Evolutionary conservation across 2,797 vertebrate genomes (phyloP).

Genomic region (Trichosurus vulpecula): DNA sequence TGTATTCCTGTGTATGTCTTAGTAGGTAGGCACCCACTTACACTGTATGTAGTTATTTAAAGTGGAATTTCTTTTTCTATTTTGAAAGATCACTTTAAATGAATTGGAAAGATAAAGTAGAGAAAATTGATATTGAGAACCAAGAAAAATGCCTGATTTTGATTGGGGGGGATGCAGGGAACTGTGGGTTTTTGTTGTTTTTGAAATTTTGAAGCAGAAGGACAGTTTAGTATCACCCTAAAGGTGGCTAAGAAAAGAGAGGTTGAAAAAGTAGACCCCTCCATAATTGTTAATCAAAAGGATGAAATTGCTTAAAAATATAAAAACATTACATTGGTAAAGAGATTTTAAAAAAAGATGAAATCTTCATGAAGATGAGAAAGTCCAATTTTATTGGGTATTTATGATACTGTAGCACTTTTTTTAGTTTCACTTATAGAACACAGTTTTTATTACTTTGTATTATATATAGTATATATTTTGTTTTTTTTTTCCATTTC

Average conservation of each 20-base stretch:
- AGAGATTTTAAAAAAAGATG: conserved; percentile 5
- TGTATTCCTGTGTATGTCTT: background rate
- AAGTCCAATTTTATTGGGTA: background rate
- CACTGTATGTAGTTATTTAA: background rate
- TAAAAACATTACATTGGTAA: background rate
- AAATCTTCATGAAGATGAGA: conserved; percentile 17
- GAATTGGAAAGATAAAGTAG: background rate
- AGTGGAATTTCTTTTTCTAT: background rate
- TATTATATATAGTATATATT: background rate
- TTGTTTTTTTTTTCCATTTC: background rate
- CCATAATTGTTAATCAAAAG: conserved; percentile 26
- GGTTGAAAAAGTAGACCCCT: conserved; percentile 27
- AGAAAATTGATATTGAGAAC: conserved; percentile 16
- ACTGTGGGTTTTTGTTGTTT: conserved; percentile 13
- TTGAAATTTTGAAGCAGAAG: conserved; percentile 13
- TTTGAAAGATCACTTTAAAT: conserved; percentile 30
- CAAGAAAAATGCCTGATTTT: conserved; percentile 35
- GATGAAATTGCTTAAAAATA: background rate
- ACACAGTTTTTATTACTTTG: conserved; percentile 11
- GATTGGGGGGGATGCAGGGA: background rate
- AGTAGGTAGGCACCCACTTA: background rate
- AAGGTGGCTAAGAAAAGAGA: conserved; percentile 28
- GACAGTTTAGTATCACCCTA: conserved; percentile 26
- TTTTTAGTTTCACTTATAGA: conserved; percentile 12
- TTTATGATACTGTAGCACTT: background rate